Evolutionary conservation across 2,888 invertebrate species (phyloP).

Genomic region (Catocala sponsa): DNA sequence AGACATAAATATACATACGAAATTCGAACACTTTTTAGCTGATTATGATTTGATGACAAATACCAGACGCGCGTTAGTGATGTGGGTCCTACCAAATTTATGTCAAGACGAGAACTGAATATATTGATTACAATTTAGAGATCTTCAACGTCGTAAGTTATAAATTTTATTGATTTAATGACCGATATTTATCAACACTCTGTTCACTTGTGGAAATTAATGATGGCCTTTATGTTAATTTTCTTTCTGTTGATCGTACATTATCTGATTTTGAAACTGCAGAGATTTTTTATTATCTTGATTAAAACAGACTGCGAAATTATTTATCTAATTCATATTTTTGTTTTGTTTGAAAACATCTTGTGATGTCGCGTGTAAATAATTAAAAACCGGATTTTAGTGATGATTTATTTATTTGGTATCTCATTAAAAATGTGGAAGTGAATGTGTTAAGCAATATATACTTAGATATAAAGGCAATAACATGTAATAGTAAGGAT

Average conservation of each 20-base stretch:
- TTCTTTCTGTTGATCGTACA: slow-evolving; percentile 39
- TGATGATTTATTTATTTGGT: slow-evolving; percentile 13
- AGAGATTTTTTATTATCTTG: slow-evolving; percentile 36
- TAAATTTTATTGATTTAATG: slow-evolving; percentile 70
- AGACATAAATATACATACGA: slow-evolving; percentile 24
- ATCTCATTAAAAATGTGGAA: not conserved
- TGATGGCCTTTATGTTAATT: slow-evolving; percentile 50
- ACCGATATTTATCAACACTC: slow-evolving; percentile 65
- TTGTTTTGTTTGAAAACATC: slow-evolving; percentile 29
- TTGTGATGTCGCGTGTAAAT: slow-evolving; percentile 14
- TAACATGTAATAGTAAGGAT: slow-evolving; percentile 1
- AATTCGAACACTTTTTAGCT: slow-evolving; percentile 34
- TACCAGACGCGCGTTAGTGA: slow-evolving; percentile 62
- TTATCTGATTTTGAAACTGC: slow-evolving; percentile 41
- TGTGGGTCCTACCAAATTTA: slow-evolving; percentile 73
- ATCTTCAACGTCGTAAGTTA: slow-evolving; percentile 62
- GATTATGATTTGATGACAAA: slow-evolving; percentile 71
- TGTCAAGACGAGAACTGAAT: slow-evolving; percentile 56
- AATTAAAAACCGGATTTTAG: slow-evolving; percentile 6
- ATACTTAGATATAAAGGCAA: not conserved
- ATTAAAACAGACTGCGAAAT: slow-evolving; percentile 31
- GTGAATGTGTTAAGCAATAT: slow-evolving; percentile 1
- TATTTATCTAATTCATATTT: slow-evolving; percentile 41
- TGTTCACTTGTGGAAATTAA: slow-evolving; percentile 60
- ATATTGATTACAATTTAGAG: slow-evolving; percentile 74